Percentiles rank a stretch among this genome's conserved stretches.
phyloP scores from a whole-genome alignment of 2,888 invertebrate genomes.

The Formica aserva region DNA sequence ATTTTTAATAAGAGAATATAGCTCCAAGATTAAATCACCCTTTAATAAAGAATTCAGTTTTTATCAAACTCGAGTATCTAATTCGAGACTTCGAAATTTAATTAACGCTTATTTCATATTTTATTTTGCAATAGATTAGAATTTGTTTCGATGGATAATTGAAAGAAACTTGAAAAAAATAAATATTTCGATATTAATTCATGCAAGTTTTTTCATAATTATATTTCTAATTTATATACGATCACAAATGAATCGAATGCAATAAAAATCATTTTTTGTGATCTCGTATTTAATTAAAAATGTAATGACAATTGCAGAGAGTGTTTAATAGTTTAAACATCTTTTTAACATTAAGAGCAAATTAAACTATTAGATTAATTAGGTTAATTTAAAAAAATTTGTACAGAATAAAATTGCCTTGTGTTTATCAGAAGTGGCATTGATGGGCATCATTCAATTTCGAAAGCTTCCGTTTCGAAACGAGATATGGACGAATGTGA shows the following conservation, averaged over 20 bases:
- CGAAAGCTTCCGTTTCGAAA: constrained; percentile 13
- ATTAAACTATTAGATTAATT: not conserved
- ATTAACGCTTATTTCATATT: not conserved
- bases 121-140: constrained; percentile 1
- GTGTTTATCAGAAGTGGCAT: not conserved
- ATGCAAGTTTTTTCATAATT: not conserved
- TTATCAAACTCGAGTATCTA: not conserved
- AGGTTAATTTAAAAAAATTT: not conserved
- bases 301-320: not conserved
- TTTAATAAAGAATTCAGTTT: not conserved
- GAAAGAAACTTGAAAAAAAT: not conserved
- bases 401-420: not conserved
- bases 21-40: not conserved
- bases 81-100: not conserved
- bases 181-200: not conserved
- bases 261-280: not conserved
- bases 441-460: constrained; percentile 1
- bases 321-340: not conserved
- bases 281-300: not conserved
- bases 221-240: not conserved
- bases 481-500: constrained; percentile 1
- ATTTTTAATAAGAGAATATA: not conserved
- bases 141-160: not conserved
- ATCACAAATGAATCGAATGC: not conserved
- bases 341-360: not conserved